These are phyloP conservation scores for Papilio glaucus DNA, from an alignment of 1,140 invertebrate genomes.

Conservation along the genomic window DNA sequence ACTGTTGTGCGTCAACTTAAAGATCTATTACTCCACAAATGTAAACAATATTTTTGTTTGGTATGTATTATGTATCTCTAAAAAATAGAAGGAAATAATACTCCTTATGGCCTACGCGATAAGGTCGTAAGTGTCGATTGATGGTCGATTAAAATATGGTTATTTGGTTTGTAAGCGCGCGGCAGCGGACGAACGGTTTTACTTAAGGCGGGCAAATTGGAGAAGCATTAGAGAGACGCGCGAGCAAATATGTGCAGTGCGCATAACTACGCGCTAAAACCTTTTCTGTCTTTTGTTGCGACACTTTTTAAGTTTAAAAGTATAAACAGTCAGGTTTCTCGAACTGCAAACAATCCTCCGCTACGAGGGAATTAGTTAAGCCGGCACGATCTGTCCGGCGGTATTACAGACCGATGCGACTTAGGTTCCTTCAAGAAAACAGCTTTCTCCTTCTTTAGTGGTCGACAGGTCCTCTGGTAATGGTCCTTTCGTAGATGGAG, in stretches of 20 bases:
- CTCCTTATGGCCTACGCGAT: background rate
- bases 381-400: no score
- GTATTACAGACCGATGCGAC: no score
- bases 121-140: background rate
- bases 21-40: slow-evolving; percentile 18
- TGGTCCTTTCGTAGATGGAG: no score
- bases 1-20: background rate
- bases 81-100: slow-evolving; percentile 18
- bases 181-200: slow-evolving; percentile 14
- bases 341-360: background rate
- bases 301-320: slow-evolving; percentile 14
- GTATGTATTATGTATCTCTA: background rate
- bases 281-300: slow-evolving; percentile 22
- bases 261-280: slow-evolving; percentile 25
- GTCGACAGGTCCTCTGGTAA: no score
- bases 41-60: slow-evolving; percentile 25
- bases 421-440: no score
- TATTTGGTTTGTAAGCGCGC: slow-evolving; percentile 16
- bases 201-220: slow-evolving; percentile 28
- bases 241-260: slow-evolving; percentile 18
- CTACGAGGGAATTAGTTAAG: no score
- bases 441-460: no score
- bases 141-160: background rate
- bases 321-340: slow-evolving; percentile 16
- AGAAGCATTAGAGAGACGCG: slow-evolving; percentile 18